Evolutionary conservation across 2,888 invertebrate species (phyloP).

Genomic region (Belgica antarctica): DNA sequence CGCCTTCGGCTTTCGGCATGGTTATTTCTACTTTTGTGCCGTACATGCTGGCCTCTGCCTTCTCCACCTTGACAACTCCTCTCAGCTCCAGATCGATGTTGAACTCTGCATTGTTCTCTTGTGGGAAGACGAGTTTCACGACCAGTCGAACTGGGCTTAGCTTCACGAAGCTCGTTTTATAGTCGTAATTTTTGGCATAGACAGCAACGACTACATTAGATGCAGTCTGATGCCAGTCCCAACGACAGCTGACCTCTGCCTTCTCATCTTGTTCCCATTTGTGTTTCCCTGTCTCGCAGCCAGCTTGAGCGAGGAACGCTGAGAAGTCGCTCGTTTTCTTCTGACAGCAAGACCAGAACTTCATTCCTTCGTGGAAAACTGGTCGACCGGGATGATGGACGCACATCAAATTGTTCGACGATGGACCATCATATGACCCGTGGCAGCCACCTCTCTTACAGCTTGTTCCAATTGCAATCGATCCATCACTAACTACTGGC

Average conservation of each 20-base stretch:
- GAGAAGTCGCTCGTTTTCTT: constrained; percentile 91
- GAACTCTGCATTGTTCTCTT: constrained; percentile 69
- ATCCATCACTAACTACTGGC: constrained; percentile 52
- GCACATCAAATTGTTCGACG: constrained; percentile 65
- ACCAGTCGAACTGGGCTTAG: constrained; percentile 80
- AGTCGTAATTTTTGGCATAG: constrained; percentile 87
- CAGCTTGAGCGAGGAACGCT: constrained; percentile 85
- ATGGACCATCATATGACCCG: constrained; percentile 64
- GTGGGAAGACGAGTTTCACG: constrained; percentile 73
- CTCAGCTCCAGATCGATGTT: constrained; percentile 74
- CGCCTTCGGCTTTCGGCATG: constrained; percentile 80
- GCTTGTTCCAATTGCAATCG: constrained; percentile 67
- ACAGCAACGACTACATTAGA: constrained; percentile 80
- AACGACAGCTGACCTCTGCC: constrained; percentile 68
- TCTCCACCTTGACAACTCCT: constrained; percentile 75
- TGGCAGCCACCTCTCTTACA: constrained; percentile 87
- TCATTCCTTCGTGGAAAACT: constrained; percentile 94
- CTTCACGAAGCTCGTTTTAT: constrained; percentile 70
- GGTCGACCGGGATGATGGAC: constrained; percentile 83
- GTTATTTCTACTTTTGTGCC: constrained; percentile 91
- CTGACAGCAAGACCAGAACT: constrained; percentile 96
- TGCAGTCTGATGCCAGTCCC: constrained; percentile 95
- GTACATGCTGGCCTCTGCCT: constrained; percentile 73
- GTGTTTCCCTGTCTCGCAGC: constrained; percentile 83
- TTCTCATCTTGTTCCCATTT: constrained; percentile 70